Base-by-base conservation (phyloP, 1,140 invertebrate species). In the Eriocheir sinensis region DNA sequence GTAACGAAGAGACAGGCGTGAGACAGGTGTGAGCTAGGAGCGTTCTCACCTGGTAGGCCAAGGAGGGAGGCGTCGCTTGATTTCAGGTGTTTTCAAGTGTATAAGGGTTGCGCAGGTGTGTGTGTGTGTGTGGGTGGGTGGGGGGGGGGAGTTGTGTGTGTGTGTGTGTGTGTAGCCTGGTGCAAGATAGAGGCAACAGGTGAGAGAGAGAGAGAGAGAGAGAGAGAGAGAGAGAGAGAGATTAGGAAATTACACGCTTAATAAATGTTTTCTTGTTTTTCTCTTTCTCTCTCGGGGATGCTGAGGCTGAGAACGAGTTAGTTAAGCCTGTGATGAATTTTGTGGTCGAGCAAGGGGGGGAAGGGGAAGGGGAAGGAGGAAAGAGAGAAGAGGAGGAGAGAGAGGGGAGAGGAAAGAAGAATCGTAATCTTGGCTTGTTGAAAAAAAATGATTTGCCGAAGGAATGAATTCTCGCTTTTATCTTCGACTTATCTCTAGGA, bases 61-160 rank as follows among this genome's bases (percentile, higher is more conserved):
- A n/a, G n/a, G n/a, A 72, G 15, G 12, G 15, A 72, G 15, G 60
- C 60, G 60, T 15, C n/a, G n/a, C 60, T 15, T n/a, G n/a, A 72
- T 72, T 72, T n/a, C 60, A n/a, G n/a, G 60, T 72, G n/a, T 72
- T 72, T 72, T 15, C n/a, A 15, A 15, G 15, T 15, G 60, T 15
- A 72, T 72, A 72, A n/a, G 15, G 60, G 15, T 15, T 72, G 60
- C n/a, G 8, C 36, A 34, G 8, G 81, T 83, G 81, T 83, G 36
- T 83, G 81, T 83, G 36, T 83, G 81, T 83, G n/a, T 83, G n/a
- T 72, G 60, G 60, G 60, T 15, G 81, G 81, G n/a, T 83, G 81
- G 3, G 34, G 40, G 40, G 88, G 32, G 40, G 88, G 30, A 89
- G 40, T 38, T 38, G 40, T 41, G 88, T 44, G 88, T 6, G 30